Percentiles rank a stretch among this genome's conserved stretches.
These are phyloP conservation scores for Lepidurus apus DNA, from an alignment of 1,140 invertebrate species.

Conservation along the genomic window DNA sequence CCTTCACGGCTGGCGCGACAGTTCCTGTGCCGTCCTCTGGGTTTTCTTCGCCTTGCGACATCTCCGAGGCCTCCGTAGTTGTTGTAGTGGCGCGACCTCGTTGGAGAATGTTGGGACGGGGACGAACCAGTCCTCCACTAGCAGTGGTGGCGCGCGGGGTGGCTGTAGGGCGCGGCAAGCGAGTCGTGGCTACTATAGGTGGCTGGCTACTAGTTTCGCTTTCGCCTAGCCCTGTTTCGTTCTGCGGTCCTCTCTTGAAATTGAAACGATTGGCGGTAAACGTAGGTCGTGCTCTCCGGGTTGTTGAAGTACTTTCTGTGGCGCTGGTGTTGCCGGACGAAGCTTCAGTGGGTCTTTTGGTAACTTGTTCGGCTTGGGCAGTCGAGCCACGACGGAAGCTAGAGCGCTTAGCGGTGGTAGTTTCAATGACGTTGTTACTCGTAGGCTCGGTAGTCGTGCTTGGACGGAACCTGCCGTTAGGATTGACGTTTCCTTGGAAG, in stretches of 20 bases:
- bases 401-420: not conserved
- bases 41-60: not conserved
- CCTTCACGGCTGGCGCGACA: not conserved
- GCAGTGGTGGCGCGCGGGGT: not conserved
- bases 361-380: not conserved
- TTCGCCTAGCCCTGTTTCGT: not conserved
- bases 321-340: not conserved
- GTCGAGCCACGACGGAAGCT: constrained; percentile 20
- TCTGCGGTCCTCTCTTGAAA: not conserved
- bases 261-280: constrained; percentile 1
- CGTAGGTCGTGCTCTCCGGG: not conserved
- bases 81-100: constrained; percentile 19
- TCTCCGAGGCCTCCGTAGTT: not conserved
- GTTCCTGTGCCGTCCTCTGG: not conserved
- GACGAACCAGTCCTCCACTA: not conserved
- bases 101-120: constrained; percentile 20
- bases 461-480: not conserved
- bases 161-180: not conserved
- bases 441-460: not conserved
- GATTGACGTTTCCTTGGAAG: not conserved
- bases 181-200: not conserved
- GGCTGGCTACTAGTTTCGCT: constrained; percentile 14
- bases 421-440: not conserved
- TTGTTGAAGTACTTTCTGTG: not conserved
- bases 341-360: not conserved